Conservation (phyloP, 2,113 vertebrate genomes). For the Gyps fulvus region DNA sequence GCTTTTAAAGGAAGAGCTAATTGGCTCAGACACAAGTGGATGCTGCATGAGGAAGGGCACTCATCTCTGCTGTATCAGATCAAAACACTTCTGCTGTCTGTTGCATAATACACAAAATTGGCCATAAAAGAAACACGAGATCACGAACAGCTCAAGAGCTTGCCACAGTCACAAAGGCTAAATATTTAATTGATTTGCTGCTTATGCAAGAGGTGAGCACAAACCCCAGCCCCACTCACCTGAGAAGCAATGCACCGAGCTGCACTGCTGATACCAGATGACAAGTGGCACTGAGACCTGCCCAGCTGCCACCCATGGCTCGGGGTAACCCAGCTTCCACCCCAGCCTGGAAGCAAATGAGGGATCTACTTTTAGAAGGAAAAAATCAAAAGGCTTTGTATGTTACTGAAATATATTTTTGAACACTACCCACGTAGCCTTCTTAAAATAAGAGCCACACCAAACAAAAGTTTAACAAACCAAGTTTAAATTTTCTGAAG, state of each 20-base stretch:
- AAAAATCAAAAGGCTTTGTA: not conserved
- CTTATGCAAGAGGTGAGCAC: not conserved
- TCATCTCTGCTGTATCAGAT: not conserved
- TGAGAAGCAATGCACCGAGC: not conserved
- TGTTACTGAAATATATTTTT: not conserved
- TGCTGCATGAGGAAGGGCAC: not conserved
- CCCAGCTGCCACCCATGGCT: not conserved
- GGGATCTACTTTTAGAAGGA: not conserved
- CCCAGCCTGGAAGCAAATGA: not conserved
- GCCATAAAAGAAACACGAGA: not conserved
- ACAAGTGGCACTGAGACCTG: not conserved
- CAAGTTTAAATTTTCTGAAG: not conserved
- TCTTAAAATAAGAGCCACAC: not conserved
- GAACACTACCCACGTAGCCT: not conserved
- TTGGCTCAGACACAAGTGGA: not conserved
- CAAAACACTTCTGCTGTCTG: not conserved
- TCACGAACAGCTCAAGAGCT: not conserved
- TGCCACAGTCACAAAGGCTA: not conserved
- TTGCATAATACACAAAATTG: not conserved
- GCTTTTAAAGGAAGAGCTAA: not conserved
- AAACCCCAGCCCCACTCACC: not conserved
- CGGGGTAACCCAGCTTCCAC: not conserved
- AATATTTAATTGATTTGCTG: not conserved
- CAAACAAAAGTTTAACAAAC: not conserved
- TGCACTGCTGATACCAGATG: not conserved